Evolutionary conservation across 53 echinoderm and acorn worm genomes (phyloP).

Genomic region (Antedon mediterranea): DNA sequence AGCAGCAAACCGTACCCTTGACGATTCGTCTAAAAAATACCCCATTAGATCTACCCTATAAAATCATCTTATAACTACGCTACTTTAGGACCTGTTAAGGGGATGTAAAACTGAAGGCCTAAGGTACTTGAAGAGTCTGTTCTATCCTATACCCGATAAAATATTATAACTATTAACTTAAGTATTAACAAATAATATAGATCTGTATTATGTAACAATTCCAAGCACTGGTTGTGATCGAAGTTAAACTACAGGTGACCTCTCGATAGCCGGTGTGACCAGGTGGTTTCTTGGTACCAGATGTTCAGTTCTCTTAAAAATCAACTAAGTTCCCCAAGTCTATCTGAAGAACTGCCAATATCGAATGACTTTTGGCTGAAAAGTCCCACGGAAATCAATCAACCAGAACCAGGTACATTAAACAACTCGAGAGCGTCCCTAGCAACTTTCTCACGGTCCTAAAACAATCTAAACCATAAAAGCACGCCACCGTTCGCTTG

Average conservation of each 20-base stretch:
- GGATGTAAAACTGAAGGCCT: no score
- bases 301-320: background rate
- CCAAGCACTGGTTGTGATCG: background rate
- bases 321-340: background rate
- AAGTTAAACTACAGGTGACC: background rate
- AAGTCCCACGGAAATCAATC: background rate
- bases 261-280: background rate
- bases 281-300: background rate
- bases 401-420: background rate
- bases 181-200: no score
- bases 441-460: constrained; percentile 1
- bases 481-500: background rate
- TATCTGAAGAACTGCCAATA: background rate
- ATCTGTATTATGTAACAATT: no score
- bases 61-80: no score
- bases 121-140: no score
- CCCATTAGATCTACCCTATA: no score
- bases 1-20: no score
- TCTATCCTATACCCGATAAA: no score
- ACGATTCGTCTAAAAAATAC: no score
- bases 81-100: no score
- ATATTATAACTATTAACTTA: no score
- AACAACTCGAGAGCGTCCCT: background rate
- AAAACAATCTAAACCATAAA: background rate
- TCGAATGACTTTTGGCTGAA: background rate